Percentiles rank a stretch among this genome's conserved stretches.
Conservation (phyloP, 2,113 vertebrate species). For the Zeus faber region DNA sequence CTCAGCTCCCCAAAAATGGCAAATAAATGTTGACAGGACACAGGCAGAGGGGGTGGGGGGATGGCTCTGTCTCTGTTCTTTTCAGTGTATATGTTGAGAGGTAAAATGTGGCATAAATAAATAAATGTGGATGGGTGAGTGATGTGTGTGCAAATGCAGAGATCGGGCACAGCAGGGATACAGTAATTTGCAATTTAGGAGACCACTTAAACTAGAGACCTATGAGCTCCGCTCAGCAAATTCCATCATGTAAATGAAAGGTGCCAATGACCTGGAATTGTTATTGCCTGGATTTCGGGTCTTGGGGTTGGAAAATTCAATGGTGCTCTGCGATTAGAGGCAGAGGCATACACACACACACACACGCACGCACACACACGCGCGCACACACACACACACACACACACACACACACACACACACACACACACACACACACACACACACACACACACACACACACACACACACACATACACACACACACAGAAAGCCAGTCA, state of each 20-base stretch:
- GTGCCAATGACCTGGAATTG: conserved; percentile 14
- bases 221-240: too few species aligned
- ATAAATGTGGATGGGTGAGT: too few species aligned
- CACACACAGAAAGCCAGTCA: not conserved
- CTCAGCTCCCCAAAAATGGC: conserved; percentile 41
- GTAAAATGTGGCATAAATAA: not conserved
- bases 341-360: conserved; percentile 7
- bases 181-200: too few species aligned
- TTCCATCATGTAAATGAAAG: too few species aligned
- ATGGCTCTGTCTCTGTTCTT: not conserved
- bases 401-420: too few species aligned
- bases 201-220: too few species aligned
- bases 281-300: conserved; percentile 8
- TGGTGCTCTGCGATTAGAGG: conserved; percentile 1
- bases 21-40: conserved; percentile 19
- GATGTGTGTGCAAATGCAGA: too few species aligned
- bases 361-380: conserved; percentile 8
- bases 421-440: conserved; percentile 6
- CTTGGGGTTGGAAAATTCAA: conserved; percentile 32
- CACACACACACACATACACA: conserved; percentile 5
- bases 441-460: not conserved
- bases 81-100: not conserved
- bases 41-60: not conserved
- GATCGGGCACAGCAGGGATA: too few species aligned
- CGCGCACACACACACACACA: not conserved